Evolutionary conservation across 1,140 invertebrate species (phyloP).

Genomic region (Drosophila repleta): DNA sequence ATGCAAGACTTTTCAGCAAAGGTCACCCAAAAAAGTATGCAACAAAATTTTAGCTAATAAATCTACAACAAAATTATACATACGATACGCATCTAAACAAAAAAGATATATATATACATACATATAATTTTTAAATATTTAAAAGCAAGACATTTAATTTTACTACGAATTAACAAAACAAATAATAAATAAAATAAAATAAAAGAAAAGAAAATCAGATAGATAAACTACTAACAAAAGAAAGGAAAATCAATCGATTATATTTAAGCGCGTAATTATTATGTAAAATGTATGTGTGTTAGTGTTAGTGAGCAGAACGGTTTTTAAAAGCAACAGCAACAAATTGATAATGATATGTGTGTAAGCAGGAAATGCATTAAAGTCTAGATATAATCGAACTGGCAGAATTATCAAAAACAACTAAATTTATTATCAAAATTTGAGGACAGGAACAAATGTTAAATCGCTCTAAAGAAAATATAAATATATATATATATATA

Average conservation of each 20-base stretch:
- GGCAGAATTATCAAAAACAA: constrained; percentile 44
- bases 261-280: constrained; percentile 58
- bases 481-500: constrained; percentile 49
- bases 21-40: constrained; percentile 36
- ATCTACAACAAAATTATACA: constrained; percentile 45
- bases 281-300: constrained; percentile 80
- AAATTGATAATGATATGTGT: constrained; percentile 51
- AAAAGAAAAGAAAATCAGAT: background rate
- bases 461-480: constrained; percentile 28
- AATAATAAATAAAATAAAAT: constrained; percentile 37
- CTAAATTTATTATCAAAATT: constrained; percentile 40
- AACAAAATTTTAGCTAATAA: constrained; percentile 70
- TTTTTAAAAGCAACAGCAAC: constrained; percentile 70
- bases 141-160: constrained; percentile 66
- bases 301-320: constrained; percentile 71
- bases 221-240: background rate
- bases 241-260: constrained; percentile 62
- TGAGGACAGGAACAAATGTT: constrained; percentile 61
- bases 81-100: constrained; percentile 37
- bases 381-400: constrained; percentile 48
- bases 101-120: constrained; percentile 36
- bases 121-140: constrained; percentile 74
- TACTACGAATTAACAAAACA: constrained; percentile 35
- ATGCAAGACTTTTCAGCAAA: constrained; percentile 73
- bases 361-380: constrained; percentile 56